These are phyloP conservation scores for Eucriotettix oculatus DNA, from an alignment of 2,888 invertebrate species.

Conservation along the genomic window DNA sequence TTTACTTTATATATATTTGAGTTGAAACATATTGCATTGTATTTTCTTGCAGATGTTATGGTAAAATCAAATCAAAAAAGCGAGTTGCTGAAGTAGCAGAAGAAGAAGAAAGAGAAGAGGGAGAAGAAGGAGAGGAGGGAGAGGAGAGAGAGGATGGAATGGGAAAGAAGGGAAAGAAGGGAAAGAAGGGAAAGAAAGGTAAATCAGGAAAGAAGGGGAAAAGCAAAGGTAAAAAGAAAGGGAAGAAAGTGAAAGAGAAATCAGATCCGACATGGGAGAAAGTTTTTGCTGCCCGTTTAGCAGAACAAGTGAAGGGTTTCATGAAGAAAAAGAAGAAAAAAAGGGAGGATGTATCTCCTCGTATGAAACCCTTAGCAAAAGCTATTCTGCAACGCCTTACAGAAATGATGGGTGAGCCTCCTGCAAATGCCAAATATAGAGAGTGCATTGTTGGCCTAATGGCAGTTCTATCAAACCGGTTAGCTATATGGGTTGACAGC, in stretches of 20 bases:
- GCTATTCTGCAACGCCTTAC: neutral
- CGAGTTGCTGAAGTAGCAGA: neutral
- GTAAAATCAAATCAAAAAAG: too few species aligned
- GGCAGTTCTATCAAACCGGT: neutral
- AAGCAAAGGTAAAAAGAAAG: neutral
- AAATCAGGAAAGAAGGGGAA: neutral
- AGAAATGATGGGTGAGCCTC: neutral
- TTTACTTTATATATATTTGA: too few species aligned
- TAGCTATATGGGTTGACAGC: neutral
- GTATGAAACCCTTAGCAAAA: neutral
- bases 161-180: neutral
- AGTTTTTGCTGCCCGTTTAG: neutral
- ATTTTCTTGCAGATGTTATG: too few species aligned
- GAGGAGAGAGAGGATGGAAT: neutral
- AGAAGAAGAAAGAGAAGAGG: neutral
- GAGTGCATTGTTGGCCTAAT: neutral
- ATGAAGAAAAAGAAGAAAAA: neutral
- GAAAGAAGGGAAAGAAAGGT: neutral
- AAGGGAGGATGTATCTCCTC: neutral
- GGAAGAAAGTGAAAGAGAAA: neutral
- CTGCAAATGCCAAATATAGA: neutral
- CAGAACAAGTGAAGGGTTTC: neutral
- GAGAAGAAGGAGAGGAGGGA: neutral
- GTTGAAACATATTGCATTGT: too few species aligned
- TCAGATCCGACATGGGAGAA: neutral